These are phyloP conservation scores for Rallus crepitans DNA, from an alignment of 2,797 vertebrate genomes.

Conservation along the genomic window DNA sequence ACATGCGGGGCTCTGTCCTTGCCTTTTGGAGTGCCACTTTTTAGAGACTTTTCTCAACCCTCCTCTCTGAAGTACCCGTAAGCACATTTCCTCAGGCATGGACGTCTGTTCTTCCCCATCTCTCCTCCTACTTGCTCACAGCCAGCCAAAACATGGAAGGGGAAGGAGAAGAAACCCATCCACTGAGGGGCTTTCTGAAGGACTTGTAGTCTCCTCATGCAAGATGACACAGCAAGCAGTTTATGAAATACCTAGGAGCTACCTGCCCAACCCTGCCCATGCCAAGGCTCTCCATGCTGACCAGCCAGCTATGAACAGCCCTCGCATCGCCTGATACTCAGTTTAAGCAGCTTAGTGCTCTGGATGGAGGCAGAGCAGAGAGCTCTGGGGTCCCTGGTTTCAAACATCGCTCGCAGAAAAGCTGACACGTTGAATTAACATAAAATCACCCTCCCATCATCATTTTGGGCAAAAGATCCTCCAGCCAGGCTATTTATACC, in stretches of 20 bases:
- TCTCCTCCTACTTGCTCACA: background rate
- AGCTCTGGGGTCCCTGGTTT: constrained; percentile 24
- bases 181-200: background rate
- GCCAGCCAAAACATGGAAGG: background rate
- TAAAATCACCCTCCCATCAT: constrained; percentile 46
- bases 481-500: constrained; percentile 55
- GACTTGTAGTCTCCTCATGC: background rate
- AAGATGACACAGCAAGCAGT: background rate
- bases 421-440: constrained; percentile 73
- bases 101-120: background rate
- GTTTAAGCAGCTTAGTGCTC: background rate
- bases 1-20: background rate
- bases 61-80: background rate
- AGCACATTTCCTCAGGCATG: fast-evolving
- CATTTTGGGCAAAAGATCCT: constrained; percentile 46
- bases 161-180: background rate
- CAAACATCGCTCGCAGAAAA: constrained; percentile 55
- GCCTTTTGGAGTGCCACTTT: background rate
- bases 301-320: background rate
- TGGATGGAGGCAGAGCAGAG: background rate
- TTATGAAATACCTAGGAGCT: background rate
- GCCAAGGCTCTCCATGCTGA: background rate
- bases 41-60: background rate
- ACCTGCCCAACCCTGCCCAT: background rate
- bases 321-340: background rate